Base-by-base conservation (phyloP, 2,888 invertebrate genomes). In the Cephus sareptanus region DNA sequence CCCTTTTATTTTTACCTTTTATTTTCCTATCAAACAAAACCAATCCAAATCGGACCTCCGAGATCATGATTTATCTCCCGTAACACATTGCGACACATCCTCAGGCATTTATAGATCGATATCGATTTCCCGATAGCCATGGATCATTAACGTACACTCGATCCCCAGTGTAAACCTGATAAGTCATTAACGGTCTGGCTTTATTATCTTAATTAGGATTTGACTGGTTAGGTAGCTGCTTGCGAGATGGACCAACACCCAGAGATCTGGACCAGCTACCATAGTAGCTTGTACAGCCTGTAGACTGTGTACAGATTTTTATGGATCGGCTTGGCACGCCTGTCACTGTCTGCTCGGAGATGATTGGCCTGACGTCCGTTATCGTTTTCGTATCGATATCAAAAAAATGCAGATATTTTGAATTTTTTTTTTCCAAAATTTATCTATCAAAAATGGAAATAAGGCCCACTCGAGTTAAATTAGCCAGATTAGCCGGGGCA, bases 401-500 rank as follows among this genome's bases (percentile, higher is more conserved):
- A 15, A 40, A 15, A 40, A 40, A 15, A 15, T 13, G 6, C 35
- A 0, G 6, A 1, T 40, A 0, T 40, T 40, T 15, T 15, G 4
- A 35, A 35, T 4, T 6, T 6, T 56, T 40, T 15, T 15, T 6
- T 23, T 9, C 15, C 4, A 56, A 37, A 37, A 40, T 56, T 56
- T 4, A 9, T 23, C 6, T 23, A 2, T 23, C 23, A 6, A 56
- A 56, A 15, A 56, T 56, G 40, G 40, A 23, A 9, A 23, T 23
- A 15, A 56, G 40, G 15, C 9, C 40, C 23, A 56, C 23, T 56
- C 1, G 6, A 56, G 6, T 23, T 40, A 6, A 0, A 9, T n/a
- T n/a, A n/a, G 83, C 79, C 68, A 81, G 83, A 82, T 83, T 81
- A 83, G 81, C 81, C 79, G 77, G 11, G 23, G 35, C 70, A 70